Evolutionary conservation across 2,113 vertebrate species (phyloP).

Genomic region (Mesembrinibis cayennensis): DNA sequence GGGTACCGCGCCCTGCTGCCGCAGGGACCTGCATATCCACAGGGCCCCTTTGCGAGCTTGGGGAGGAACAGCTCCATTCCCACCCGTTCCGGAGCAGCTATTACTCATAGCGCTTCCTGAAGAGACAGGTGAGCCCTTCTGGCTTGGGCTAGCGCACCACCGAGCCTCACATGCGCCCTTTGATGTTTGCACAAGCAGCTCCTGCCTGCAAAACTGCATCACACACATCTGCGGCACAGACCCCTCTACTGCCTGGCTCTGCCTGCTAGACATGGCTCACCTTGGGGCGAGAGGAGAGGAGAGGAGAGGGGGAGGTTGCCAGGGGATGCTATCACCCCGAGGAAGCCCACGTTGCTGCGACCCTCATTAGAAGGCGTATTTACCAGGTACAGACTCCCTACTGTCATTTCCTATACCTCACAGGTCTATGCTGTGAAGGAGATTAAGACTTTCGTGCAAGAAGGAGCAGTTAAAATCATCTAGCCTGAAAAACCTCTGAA

Average conservation of each 20-base stretch:
- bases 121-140: not conserved
- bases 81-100: not conserved
- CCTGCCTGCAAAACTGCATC: not conserved
- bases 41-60: not conserved
- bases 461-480: not conserved
- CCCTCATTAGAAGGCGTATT: not conserved
- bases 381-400: not conserved
- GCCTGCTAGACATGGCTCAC: accelerated
- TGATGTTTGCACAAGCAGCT: not conserved
- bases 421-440: not conserved
- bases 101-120: accelerated
- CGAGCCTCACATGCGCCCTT: accelerated
- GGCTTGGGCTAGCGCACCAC: not conserved
- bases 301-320: too few relatives aligned
- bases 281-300: accelerated
- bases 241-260: not conserved
- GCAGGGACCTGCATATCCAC: not conserved
- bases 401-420: not conserved
- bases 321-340: not conserved
- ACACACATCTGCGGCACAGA: accelerated
- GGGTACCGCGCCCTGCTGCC: not conserved
- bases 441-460: not conserved
- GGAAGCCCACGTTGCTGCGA: accelerated
- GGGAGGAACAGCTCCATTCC: not conserved
- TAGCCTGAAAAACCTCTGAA: not conserved